Conservation (phyloP, 1,140 invertebrate genomes). For the Drosophila repletoides region DNA sequence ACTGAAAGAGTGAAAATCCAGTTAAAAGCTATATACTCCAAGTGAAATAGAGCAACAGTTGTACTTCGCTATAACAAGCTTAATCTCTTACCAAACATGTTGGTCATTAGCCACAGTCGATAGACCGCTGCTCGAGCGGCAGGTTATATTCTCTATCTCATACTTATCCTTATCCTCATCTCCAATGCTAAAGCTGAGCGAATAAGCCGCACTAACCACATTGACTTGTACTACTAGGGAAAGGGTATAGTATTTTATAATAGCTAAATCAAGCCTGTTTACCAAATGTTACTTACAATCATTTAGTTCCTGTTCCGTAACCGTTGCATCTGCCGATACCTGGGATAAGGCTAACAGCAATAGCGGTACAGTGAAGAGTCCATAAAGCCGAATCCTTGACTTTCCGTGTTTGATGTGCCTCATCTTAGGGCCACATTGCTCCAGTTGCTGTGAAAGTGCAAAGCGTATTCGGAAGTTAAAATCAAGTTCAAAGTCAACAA, state of each 20-base stretch:
- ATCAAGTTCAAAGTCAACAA: slow-evolving; percentile 31
- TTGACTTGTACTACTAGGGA: slow-evolving; percentile 40
- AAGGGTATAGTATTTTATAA: not conserved
- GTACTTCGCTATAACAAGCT: not conserved
- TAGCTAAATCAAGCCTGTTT: not conserved
- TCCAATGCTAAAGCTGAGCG: slow-evolving; percentile 44
- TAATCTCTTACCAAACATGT: slow-evolving; percentile 44
- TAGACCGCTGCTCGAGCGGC: slow-evolving; percentile 25
- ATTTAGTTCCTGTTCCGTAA: slow-evolving; percentile 18
- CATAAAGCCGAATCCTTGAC: slow-evolving; percentile 21
- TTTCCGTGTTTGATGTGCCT: slow-evolving; percentile 34
- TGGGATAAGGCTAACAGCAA: slow-evolving; percentile 33
- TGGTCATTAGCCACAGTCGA: slow-evolving; percentile 24
- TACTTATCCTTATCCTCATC: slow-evolving; percentile 44
- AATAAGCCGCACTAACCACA: slow-evolving; percentile 39
- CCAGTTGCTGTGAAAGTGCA: slow-evolving; percentile 17
- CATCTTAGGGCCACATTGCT: slow-evolving; percentile 64
- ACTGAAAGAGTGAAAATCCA: slow-evolving; percentile 21
- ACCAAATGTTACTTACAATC: slow-evolving; percentile 3
- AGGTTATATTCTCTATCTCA: slow-evolving; percentile 44
- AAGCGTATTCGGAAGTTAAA: slow-evolving; percentile 30
- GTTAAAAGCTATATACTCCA: no score
- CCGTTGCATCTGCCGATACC: slow-evolving; percentile 3
- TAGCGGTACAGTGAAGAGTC: slow-evolving; percentile 22
- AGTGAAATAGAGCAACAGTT: no score